Conservation (phyloP, 2,888 invertebrate species). For the Hypena proboscidalis region DNA sequence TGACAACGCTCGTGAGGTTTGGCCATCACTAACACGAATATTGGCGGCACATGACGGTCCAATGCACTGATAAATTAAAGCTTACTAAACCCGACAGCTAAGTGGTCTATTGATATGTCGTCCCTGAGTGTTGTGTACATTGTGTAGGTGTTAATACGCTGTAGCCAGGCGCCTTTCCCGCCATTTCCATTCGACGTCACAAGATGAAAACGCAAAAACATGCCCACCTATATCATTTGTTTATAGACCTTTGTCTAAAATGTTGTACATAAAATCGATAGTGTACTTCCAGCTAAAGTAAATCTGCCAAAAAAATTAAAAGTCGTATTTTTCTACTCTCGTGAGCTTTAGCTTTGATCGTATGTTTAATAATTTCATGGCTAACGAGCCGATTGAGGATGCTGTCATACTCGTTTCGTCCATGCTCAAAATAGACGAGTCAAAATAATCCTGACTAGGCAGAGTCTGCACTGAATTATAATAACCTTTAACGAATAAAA, state of each 20-base stretch:
- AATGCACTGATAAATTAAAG: slow-evolving; percentile 51
- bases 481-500: slow-evolving; percentile 24
- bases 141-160: slow-evolving; percentile 20
- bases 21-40: slow-evolving; percentile 17
- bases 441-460: slow-evolving; percentile 22
- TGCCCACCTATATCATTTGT: slow-evolving; percentile 6
- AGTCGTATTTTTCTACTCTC: not conserved
- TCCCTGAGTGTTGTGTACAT: slow-evolving; percentile 17
- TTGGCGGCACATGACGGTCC: slow-evolving; percentile 40
- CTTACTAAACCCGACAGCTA: slow-evolving; percentile 33
- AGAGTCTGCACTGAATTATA: slow-evolving; percentile 32
- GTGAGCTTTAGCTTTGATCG: slow-evolving; percentile 11
- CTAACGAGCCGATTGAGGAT: slow-evolving; percentile 20
- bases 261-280: not conserved
- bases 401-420: slow-evolving; percentile 9
- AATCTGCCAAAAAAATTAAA: no score
- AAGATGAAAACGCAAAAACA: slow-evolving; percentile 22
- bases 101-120: slow-evolving; percentile 38
- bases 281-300: no score
- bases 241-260: slow-evolving; percentile 12
- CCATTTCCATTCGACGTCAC: slow-evolving; percentile 27
- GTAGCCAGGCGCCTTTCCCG: slow-evolving; percentile 21
- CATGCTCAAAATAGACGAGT: slow-evolving; percentile 36
- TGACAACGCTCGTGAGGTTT: slow-evolving; percentile 32
- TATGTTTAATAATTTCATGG: slow-evolving; percentile 10